Evolutionary conservation across 2,113 vertebrate genomes (phyloP).

Genomic region (Lophius piscatorius): DNA sequence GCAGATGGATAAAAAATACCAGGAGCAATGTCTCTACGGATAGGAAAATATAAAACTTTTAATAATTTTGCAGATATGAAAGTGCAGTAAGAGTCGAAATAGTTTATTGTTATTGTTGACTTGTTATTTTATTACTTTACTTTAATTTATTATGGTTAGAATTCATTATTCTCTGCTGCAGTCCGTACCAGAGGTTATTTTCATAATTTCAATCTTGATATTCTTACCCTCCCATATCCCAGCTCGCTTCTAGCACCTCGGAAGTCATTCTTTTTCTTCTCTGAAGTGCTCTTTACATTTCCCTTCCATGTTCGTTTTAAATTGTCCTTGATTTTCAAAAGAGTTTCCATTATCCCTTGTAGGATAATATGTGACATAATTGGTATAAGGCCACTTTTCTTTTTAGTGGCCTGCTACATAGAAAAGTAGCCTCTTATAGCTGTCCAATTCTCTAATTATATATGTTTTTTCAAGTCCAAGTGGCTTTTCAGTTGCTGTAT

Average conservation of each 20-base stretch:
- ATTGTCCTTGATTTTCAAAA: too few species aligned
- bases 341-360: not conserved
- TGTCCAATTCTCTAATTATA: not conserved
- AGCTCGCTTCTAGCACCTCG: too few species aligned
- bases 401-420: slow-evolving; percentile 1
- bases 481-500: slow-evolving; percentile 4
- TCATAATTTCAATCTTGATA: not conserved
- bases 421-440: slow-evolving; percentile 4
- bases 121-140: too few species aligned
- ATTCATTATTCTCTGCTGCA: not conserved
- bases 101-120: too few species aligned
- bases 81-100: not conserved
- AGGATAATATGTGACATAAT: not conserved
- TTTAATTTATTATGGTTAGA: too few species aligned
- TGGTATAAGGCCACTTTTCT: slow-evolving; percentile 18
- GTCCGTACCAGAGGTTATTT: not conserved
- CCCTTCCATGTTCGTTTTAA: not conserved
- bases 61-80: not conserved
- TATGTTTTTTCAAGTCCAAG: not conserved
- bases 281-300: not conserved
- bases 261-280: not conserved
- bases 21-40: not conserved
- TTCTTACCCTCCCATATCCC: too few species aligned
- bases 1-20: not conserved
- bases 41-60: too few species aligned